phyloP scores from a whole-genome alignment of 2,113 vertebrate genomes.

The Pantherophis guttatus region DNA sequence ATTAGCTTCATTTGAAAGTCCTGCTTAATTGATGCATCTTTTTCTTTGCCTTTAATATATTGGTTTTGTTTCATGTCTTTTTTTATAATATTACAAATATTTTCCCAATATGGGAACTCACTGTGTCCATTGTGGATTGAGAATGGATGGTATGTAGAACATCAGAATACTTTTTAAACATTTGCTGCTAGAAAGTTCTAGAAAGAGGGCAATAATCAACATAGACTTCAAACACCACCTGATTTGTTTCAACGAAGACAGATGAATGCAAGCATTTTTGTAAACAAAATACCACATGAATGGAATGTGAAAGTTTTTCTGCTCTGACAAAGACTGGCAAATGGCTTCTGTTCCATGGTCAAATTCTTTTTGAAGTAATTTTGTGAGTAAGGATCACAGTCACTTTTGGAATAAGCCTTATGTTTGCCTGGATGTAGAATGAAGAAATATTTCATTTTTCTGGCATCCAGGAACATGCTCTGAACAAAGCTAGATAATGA shows the following conservation, averaged over 20 bases:
- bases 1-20: neutral
- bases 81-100: conserved; percentile 40
- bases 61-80: neutral
- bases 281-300: neutral
- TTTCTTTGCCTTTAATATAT: neutral
- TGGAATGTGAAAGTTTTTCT: neutral
- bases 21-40: conserved; percentile 26
- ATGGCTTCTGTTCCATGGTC: neutral
- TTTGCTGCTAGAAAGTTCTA: conserved; percentile 9
- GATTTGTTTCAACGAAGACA: neutral
- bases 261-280: neutral
- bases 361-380: neutral
- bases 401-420: conserved; percentile 7
- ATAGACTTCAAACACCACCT: conserved; percentile 4
- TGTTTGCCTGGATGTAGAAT: conserved; percentile 16
- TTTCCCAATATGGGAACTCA: conserved; percentile 32
- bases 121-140: conserved; percentile 8
- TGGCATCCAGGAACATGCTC: neutral
- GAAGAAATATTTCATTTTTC: conserved; percentile 12
- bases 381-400: conserved; percentile 15
- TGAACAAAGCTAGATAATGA: conserved; percentile 10
- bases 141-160: conserved; percentile 41
- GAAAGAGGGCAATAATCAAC: conserved; percentile 14
- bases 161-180: conserved; percentile 29
- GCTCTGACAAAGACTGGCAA: conserved; percentile 13